Base-by-base conservation (phyloP, 2,888 invertebrate genomes). In the Liposcelis brunnea region DNA sequence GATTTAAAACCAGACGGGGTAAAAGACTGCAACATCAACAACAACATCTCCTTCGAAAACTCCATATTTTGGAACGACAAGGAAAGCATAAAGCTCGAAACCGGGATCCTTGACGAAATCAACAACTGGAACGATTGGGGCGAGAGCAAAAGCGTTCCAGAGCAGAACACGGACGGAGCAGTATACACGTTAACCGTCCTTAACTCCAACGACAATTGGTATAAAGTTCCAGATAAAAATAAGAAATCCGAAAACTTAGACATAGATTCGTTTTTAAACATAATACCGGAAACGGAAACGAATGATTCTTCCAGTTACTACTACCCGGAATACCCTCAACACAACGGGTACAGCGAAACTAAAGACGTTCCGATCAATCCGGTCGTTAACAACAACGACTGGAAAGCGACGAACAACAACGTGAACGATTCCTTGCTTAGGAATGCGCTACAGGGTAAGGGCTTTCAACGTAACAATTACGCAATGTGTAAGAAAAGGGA, bases 101-200 rank as follows among this genome's bases (percentile, higher is more conserved):
- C 75, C 42, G 77, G 77, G 55, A 79, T 85, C 57, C 68, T 85
- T 55, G 86, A 86, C 61, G 86, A 85, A 64, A 71, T 85, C 55
- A 84, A 84, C 64, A 51, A 54, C 14, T 56, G 57, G 33, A 40
- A 52, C 42, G 46, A 51, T 33, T 56, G 52, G 33, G 26, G 31
- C 42, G 60, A 61, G 33, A 53, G 61, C 50, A 50, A 49, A 49
- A 67, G 67, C 50, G 8, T 26, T 26, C 68, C 67, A 49, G 19
- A 12, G 19, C 65, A 64, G 52, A 79, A 77, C 57, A 78, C 80
- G n/a, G 82, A 82, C 56, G 81, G 82, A 52, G 76, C 78, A 61
- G 86, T 86, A 58, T 86, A 86, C 62, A 86, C 86, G 47, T 66
- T 87, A 51, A 86, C 86, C 57, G 85, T 86, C 60, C 74, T 87